Evolutionary conservation across 2,888 invertebrate genomes (phyloP).

Genomic region (Thera britannica): DNA sequence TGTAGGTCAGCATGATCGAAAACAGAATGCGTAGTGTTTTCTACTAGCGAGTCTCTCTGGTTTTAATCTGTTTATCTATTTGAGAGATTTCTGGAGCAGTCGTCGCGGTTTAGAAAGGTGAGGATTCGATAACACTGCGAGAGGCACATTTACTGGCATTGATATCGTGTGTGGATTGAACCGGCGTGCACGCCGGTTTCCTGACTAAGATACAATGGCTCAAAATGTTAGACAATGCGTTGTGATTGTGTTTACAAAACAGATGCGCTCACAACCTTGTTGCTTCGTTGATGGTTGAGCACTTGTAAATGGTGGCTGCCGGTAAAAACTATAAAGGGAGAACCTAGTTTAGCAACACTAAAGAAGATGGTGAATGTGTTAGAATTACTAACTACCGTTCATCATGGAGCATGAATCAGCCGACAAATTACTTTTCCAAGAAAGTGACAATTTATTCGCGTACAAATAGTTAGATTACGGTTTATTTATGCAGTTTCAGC

Average conservation of each 20-base stretch:
- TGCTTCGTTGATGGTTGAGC: slow-evolving; percentile 31
- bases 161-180: slow-evolving; percentile 32
- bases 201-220: slow-evolving; percentile 59
- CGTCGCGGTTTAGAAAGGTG: slow-evolving; percentile 41
- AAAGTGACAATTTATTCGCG: slow-evolving; percentile 5
- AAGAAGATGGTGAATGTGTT: neutral
- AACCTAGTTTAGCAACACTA: too few species aligned
- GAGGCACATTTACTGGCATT: slow-evolving; percentile 21
- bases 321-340: neutral
- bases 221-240: slow-evolving; percentile 59
- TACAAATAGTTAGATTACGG: neutral
- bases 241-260: slow-evolving; percentile 62
- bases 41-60: slow-evolving; percentile 38
- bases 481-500: neutral
- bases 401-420: neutral
- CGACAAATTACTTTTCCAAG: slow-evolving; percentile 1
- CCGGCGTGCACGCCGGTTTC: slow-evolving; percentile 51
- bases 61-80: slow-evolving; percentile 53
- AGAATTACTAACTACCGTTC: neutral
- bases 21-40: slow-evolving; percentile 39
- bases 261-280: slow-evolving; percentile 57
- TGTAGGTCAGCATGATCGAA: slow-evolving; percentile 49
- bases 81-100: slow-evolving; percentile 50
- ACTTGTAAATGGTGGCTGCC: neutral
- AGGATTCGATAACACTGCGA: slow-evolving; percentile 41